These are phyloP conservation scores for Caenorhabditis drosophilae DNA, from an alignment of 2,888 invertebrate species.

Conservation along the genomic window DNA sequence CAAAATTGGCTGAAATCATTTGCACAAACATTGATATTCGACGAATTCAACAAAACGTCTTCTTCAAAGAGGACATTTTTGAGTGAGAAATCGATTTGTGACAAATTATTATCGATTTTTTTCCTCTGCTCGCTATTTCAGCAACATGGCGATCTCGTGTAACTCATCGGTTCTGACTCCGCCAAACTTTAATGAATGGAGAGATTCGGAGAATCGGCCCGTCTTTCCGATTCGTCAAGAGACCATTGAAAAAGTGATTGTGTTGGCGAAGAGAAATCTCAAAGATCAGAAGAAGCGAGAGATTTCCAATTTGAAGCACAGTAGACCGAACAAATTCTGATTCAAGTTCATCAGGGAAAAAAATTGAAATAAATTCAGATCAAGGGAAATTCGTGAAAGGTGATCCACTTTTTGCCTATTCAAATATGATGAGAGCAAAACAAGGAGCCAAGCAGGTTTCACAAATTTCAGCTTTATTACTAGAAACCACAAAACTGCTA, in stretches of 20 bases:
- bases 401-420: slow-evolving; percentile 65
- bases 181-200: slow-evolving; percentile 58
- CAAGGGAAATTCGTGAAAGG: slow-evolving; percentile 58
- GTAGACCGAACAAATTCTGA: too few relatives aligned
- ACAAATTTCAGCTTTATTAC: slow-evolving; percentile 61
- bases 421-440: slow-evolving; percentile 61
- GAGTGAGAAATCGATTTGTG: too few relatives aligned
- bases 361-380: too few relatives aligned
- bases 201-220: slow-evolving; percentile 60
- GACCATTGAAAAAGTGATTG: slow-evolving; percentile 63
- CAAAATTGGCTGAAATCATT: slow-evolving; percentile 46
- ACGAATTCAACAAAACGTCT: slow-evolving; percentile 50
- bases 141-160: slow-evolving; percentile 66
- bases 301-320: slow-evolving; percentile 55
- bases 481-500: slow-evolving; percentile 66
- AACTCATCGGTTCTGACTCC: slow-evolving; percentile 58
- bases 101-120: too few relatives aligned
- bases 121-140: slow-evolving; percentile 23
- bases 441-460: slow-evolving; percentile 58
- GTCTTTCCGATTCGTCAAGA: slow-evolving; percentile 63
- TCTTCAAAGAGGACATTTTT: slow-evolving; percentile 57
- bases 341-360: too few relatives aligned
- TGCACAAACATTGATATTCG: slow-evolving; percentile 60
- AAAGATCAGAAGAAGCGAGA: slow-evolving; percentile 62
- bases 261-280: slow-evolving; percentile 57